A percentile compares a stretch with the other conserved stretches of the same genome.
phyloP scores from a whole-genome alignment of 2,888 invertebrate genomes.

The Eristalis intricaria region DNA sequence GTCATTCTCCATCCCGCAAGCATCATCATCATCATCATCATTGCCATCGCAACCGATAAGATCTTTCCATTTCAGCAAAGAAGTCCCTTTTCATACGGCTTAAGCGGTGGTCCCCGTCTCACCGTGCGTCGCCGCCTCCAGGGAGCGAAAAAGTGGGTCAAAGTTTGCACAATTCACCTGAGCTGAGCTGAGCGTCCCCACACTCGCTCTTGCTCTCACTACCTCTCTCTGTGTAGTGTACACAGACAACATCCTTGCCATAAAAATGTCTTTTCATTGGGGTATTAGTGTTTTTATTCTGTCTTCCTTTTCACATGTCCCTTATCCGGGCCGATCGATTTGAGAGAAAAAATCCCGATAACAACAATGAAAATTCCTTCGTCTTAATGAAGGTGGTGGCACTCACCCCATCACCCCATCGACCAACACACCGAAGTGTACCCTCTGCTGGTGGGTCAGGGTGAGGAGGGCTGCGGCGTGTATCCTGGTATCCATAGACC shows the following conservation, averaged over 20 bases:
- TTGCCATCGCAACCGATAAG: conserved; percentile 64
- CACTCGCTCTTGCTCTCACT: background rate
- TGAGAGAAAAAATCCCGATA: conserved; percentile 51
- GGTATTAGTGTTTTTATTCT: conserved; percentile 54
- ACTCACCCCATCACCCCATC: background rate
- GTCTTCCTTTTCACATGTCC: conserved; percentile 46
- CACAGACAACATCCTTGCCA: conserved; percentile 35
- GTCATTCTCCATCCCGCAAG: conserved; percentile 18
- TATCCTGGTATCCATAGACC: conserved; percentile 43
- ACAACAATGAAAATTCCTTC: conserved; percentile 64
- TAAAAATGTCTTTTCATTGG: conserved; percentile 59
- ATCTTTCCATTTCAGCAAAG: conserved; percentile 68
- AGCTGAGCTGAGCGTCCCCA: background rate
- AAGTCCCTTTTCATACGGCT: conserved; percentile 57
- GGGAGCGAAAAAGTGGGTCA: conserved; percentile 56
- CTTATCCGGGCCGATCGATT: conserved; percentile 64
- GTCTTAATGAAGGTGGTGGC: conserved; percentile 46
- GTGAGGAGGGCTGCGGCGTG: background rate
- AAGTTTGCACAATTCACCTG: conserved; percentile 67
- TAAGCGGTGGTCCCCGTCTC: background rate
- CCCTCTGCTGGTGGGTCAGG: background rate
- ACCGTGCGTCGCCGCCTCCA: background rate
- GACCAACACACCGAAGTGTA: conserved; percentile 12
- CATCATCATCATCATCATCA: conserved; percentile 53
- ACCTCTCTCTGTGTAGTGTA: background rate